A percentile compares a stretch with the other conserved stretches of the same genome.
These are phyloP conservation scores for Tokudaia muenninki DNA, from an alignment of 2,797 vertebrate genomes.

Conservation along the genomic window DNA sequence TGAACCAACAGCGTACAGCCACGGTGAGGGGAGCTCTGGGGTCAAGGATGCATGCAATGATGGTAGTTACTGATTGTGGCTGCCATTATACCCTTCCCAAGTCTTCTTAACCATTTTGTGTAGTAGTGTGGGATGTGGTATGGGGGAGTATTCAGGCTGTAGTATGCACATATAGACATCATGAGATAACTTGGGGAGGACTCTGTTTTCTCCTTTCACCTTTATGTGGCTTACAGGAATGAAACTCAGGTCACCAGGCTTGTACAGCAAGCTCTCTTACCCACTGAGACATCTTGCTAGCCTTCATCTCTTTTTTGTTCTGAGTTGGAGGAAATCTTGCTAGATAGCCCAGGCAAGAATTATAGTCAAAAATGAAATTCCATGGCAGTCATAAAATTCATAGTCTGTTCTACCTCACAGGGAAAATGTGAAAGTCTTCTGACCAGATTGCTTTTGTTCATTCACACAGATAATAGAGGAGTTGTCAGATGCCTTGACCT, in stretches of 20 bases:
- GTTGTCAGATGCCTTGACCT: constrained; percentile 92
- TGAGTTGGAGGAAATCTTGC: not conserved
- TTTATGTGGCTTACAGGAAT: not conserved
- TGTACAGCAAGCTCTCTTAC: not conserved
- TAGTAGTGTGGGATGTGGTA: not conserved
- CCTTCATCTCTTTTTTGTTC: not conserved
- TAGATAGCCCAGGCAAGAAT: not conserved
- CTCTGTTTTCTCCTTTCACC: not conserved
- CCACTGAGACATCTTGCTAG: not conserved
- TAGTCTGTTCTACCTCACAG: accelerated
- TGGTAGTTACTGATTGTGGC: not conserved
- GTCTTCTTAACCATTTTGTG: not conserved
- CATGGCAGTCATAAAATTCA: not conserved
- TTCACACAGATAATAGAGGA: constrained; percentile 93
- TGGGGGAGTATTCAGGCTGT: too few relatives aligned
- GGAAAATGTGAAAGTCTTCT: not conserved
- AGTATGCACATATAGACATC: not conserved
- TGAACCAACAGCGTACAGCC: constrained; percentile 91
- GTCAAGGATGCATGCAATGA: not conserved
- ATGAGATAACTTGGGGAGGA: not conserved
- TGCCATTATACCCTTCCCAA: not conserved
- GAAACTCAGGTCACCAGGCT: not conserved
- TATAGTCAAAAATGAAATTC: not conserved
- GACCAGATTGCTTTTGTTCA: not conserved
- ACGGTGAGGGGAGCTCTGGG: constrained; percentile 88